These are phyloP conservation scores for Hemithea aestivaria DNA, from an alignment of 2,888 invertebrate genomes.

Conservation along the genomic window DNA sequence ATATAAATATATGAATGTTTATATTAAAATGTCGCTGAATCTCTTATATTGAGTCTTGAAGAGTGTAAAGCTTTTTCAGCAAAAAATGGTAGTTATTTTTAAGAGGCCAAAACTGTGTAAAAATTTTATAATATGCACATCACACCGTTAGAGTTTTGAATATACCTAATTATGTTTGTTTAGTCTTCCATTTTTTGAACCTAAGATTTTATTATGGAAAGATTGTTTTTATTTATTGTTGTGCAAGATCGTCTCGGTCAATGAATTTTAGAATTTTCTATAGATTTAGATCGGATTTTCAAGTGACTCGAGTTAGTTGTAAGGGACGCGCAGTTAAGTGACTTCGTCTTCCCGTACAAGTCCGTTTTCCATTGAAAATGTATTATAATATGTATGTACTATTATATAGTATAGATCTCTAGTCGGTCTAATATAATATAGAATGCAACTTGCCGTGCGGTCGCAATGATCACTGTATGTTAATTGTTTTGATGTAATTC, in stretches of 20 bases:
- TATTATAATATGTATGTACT: conserved; percentile 32
- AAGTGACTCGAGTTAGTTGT: no score
- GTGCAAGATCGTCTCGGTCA: conserved; percentile 4
- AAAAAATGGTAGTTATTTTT: no score
- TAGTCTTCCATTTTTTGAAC: conserved; percentile 26
- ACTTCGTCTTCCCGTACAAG: conserved; percentile 20
- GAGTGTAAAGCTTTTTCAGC: no score
- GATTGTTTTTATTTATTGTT: conserved; percentile 7
- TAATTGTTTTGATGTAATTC: conserved; percentile 77
- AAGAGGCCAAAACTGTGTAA: conserved; percentile 17
- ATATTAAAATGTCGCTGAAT: conserved; percentile 15
- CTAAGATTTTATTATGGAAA: conserved; percentile 18
- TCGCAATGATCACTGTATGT: conserved; percentile 66
- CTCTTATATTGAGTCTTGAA: conserved; percentile 20
- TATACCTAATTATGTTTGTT: conserved; percentile 13
- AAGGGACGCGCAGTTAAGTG: no score
- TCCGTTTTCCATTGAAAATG: conserved; percentile 23
- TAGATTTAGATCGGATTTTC: no score
- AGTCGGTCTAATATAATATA: conserved; percentile 62
- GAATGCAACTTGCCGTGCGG: conserved; percentile 69
- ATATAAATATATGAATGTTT: conserved; percentile 7
- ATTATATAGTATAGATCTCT: conserved; percentile 52
- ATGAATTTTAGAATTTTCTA: no score
- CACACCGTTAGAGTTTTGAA: conserved; percentile 9
- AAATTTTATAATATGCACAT: conserved; percentile 14